Base-by-base conservation (phyloP, 1,140 invertebrate species). In the Tetramorium parvispinum region DNA sequence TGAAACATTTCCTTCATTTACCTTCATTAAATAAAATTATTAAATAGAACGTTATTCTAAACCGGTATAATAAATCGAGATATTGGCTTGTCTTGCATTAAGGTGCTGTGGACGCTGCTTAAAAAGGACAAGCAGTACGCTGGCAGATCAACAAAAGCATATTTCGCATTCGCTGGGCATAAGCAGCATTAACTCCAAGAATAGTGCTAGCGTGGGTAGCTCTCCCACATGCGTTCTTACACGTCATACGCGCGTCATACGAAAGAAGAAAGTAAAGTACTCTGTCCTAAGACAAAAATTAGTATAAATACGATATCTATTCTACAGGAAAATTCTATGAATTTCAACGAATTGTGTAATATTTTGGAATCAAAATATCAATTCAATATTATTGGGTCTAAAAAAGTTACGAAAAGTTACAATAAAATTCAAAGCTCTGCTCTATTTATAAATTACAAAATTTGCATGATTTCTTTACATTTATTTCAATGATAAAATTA, bases 111-210 rank as follows among this genome's bases (percentile, higher is more conserved):
- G 46, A 85, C 55, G 49, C 24, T 10, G 55, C 88, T 63, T 90
- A 37, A 89, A n/a, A 61, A 82, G 32, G 40, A 49, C 70, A 55
- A 32, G 59, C 70, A 76, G 61, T 70, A 89, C 68, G 85, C 82
- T 87, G 90, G 91, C 89, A 91, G 87, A 88, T 93, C 89, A 92
- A 94, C 92, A 93, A 93, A 94, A 87, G 91, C 92, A 93, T 92
- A 91, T 90, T 91, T 93, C 87, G 91, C 92, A 93, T 93, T 93
- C 88, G 92, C 63, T 71, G 78, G 63, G 90, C 92, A 93, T 91
- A 92, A 92, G 87, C 86, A 87, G 91, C 88, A 93, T 94, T 94
- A 93, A 93, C 87, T 93, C 90, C 88, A 88, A 89, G 92, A 94
- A 94, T 94, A 94, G 91, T 86, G 32, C 63, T 75, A 18, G 91